A percentile compares a stretch with the other conserved stretches of the same genome.
Evolutionary conservation across 2,113 vertebrate genomes (phyloP).

Genomic region (Takifugu flavidus): DNA sequence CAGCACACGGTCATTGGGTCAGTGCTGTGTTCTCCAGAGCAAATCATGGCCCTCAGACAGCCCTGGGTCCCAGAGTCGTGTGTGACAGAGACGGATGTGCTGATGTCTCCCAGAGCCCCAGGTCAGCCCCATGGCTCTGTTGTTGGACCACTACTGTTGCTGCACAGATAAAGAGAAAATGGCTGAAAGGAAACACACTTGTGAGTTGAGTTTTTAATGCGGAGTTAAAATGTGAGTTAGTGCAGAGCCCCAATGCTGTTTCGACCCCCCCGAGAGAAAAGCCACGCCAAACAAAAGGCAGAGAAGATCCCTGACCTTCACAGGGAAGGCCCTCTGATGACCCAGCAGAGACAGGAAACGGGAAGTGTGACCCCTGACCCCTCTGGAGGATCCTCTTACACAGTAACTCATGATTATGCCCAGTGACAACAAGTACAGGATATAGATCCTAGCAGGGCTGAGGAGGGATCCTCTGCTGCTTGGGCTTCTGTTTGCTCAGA

Average conservation of each 20-base stretch:
- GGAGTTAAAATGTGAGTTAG: not conserved
- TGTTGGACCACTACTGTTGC: too few species aligned
- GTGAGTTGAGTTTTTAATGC: too few species aligned
- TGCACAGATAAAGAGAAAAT: too few species aligned
- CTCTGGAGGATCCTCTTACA: conserved; percentile 50
- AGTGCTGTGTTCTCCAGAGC: too few species aligned
- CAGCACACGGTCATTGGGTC: too few species aligned
- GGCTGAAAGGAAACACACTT: too few species aligned
- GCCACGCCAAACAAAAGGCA: conserved; percentile 60
- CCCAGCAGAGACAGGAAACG: conserved; percentile 76
- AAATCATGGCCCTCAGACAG: too few species aligned
- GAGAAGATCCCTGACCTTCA: conserved; percentile 65
- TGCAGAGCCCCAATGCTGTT: conserved; percentile 33
- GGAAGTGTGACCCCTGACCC: conserved; percentile 76
- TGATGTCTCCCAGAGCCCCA: too few species aligned
- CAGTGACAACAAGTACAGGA: conserved; percentile 54
- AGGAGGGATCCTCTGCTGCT: conserved; percentile 40
- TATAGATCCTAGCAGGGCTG: conserved; percentile 28
- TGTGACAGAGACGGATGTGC: too few species aligned
- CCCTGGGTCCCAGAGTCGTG: too few species aligned
- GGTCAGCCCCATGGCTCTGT: too few species aligned
- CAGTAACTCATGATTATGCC: conserved; percentile 44
- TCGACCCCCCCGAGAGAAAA: conserved; percentile 15
- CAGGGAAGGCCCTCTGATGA: conserved; percentile 71
- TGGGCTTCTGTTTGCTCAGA: not conserved